Evolutionary conservation across 1,140 invertebrate species (phyloP), one percentile per base, ranked within the genome.

Genomic region (Brachionus rubens): DNA sequence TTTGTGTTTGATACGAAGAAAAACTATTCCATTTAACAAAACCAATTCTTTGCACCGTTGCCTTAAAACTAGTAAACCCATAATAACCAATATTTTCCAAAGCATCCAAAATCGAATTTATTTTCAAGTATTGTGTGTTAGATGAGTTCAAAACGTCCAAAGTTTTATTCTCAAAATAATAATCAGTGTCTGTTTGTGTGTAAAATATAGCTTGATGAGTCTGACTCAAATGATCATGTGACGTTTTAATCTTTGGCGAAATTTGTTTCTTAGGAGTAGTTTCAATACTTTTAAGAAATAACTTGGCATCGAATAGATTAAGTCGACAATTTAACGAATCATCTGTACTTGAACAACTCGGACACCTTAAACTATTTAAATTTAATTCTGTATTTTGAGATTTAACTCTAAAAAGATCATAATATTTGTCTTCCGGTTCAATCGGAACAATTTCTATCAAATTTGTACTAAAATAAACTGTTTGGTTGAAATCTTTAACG

Each of bases 61-160:
- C 68, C 14, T 54, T 72, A 26, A 72, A 50, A 24, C 26, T 41
- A 1, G 36, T 24, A 50, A 50, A 72, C 19, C 68, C 68, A 50
- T 72, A 72, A 33, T 72, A 72, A 6, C 68, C 68, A 5, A 48
- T 50, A 9, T 48, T 50, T 54, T 72, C 68, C 0, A 72, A 12
- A 14, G 68, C 68, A 30, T 72, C 68, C 5, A 72, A 36, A 52
- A 72, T 72, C 7, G 68, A 72, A 54, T 72, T 72, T 5, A 30
- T 21, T 72, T n/a, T 72, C 68, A 72, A 40, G 19, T 50, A 72
- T 40, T 72, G 68, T 14, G 68, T 19, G 33, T 52, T 41, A 3
- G 14, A 16, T 14, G 46, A 21, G 14, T 12, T 33, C 3, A 56
- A 9, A 14, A 46, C 2, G 14, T 46, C 43, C 9, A 14, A 7